Evolutionary conservation across 2,797 vertebrate genomes (phyloP).

Genomic region (Chiroxiphia lanceolata): DNA sequence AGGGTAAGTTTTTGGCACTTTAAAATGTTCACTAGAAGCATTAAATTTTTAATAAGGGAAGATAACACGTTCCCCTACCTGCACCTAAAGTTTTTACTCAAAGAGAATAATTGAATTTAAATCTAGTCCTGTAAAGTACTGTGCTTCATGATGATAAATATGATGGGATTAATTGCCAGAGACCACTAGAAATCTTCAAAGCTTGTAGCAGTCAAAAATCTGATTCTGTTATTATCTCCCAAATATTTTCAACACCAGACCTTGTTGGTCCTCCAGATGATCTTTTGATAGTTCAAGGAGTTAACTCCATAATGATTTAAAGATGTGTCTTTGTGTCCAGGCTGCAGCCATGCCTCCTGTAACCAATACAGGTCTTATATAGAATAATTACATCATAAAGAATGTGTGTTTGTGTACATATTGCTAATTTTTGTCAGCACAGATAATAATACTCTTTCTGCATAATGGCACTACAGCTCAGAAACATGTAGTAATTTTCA

Average conservation of each 20-base stretch:
- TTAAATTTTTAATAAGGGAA: neutral
- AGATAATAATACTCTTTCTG: neutral
- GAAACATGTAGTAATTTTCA: neutral
- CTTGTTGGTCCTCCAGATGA: neutral
- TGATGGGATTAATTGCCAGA: neutral
- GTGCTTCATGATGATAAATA: neutral
- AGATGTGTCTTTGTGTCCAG: neutral
- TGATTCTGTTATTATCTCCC: neutral
- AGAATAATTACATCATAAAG: neutral
- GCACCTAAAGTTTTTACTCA: neutral
- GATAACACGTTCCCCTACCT: neutral
- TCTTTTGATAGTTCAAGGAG: neutral
- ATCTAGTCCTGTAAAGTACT: neutral
- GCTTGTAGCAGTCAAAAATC: neutral
- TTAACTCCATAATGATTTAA: conserved; percentile 1
- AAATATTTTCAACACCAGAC: neutral
- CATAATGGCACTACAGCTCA: neutral
- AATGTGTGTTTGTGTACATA: neutral
- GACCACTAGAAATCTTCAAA: conserved; percentile 18
- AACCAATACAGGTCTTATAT: neutral
- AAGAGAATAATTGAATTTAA: neutral
- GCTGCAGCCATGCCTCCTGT: neutral
- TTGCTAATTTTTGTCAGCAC: neutral
- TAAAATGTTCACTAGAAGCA: neutral
- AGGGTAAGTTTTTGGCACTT: neutral